Evolutionary conservation across 2,113 vertebrate genomes (phyloP).

Genomic region (Hydrolagus affinis): DNA sequence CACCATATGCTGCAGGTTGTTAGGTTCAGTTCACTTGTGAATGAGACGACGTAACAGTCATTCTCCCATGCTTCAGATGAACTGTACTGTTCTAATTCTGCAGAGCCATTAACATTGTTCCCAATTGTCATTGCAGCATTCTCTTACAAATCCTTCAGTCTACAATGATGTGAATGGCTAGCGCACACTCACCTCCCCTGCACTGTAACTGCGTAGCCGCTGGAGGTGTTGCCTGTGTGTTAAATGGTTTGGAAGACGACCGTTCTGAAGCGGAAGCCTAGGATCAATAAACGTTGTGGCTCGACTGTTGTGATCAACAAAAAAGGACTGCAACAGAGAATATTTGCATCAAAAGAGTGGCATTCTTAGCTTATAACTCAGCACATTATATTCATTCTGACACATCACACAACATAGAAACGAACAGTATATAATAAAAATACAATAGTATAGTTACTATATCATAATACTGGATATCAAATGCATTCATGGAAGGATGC

Average conservation of each 20-base stretch:
- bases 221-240: slow-evolving; percentile 91
- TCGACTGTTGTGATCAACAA: slow-evolving; percentile 95
- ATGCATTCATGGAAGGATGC: not conserved
- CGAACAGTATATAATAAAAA: not conserved
- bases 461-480: not conserved
- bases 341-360: not conserved
- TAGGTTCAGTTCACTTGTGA: not conserved
- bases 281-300: slow-evolving; percentile 97
- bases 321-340: slow-evolving; percentile 72
- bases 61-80: too few relatives aligned
- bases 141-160: not conserved
- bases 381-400: not conserved
- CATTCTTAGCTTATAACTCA: not conserved
- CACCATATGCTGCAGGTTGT: too few relatives aligned
- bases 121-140: not conserved
- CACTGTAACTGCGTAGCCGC: slow-evolving; percentile 91
- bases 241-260: slow-evolving; percentile 78
- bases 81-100: not conserved
- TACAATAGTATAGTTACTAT: not conserved
- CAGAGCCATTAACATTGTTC: not conserved
- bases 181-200: slow-evolving; percentile 74
- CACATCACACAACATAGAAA: not conserved
- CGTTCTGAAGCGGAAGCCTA: slow-evolving; percentile 88
- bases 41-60: not conserved
- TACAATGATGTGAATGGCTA: not conserved